Evolutionary conservation across 2,888 invertebrate species (phyloP).

Genomic region (Ormyrus nitidulus): DNA sequence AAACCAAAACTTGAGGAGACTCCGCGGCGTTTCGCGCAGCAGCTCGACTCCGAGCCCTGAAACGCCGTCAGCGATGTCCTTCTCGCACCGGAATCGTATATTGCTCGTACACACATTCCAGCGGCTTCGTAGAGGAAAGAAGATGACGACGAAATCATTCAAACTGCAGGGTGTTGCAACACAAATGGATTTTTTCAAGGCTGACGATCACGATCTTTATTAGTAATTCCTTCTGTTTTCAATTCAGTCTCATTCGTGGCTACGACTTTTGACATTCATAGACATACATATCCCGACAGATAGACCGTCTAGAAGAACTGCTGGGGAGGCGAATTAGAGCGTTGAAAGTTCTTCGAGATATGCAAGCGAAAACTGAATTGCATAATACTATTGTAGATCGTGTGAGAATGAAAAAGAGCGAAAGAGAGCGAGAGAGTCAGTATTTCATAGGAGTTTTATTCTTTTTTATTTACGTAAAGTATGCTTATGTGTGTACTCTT

Average conservation of each 20-base stretch:
- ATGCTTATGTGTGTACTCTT: neutral
- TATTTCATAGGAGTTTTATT: neutral
- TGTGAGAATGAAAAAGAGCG: conserved; percentile 2
- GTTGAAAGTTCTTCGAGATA: neutral
- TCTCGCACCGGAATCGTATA: no score
- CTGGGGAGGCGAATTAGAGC: neutral
- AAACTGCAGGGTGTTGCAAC: no score
- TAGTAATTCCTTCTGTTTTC: no score
- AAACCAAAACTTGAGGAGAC: neutral
- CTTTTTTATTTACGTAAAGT: neutral
- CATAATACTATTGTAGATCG: neutral
- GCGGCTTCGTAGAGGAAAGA: neutral
- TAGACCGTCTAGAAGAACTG: neutral
- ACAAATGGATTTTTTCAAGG: neutral
- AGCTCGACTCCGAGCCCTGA: conserved; percentile 1
- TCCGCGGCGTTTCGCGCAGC: conserved; percentile 18
- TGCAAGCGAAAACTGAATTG: neutral
- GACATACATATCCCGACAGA: neutral
- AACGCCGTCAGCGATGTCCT: conserved; percentile 27
- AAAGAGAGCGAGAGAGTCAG: conserved; percentile 6
- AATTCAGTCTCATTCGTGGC: no score
- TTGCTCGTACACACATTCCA: neutral
- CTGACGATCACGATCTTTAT: no score
- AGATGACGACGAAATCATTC: neutral
- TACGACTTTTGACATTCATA: neutral